Percentiles rank a stretch among this genome's conserved stretches.
phyloP scores from a whole-genome alignment of 2,113 vertebrate genomes.

The Phycodurus eques region DNA sequence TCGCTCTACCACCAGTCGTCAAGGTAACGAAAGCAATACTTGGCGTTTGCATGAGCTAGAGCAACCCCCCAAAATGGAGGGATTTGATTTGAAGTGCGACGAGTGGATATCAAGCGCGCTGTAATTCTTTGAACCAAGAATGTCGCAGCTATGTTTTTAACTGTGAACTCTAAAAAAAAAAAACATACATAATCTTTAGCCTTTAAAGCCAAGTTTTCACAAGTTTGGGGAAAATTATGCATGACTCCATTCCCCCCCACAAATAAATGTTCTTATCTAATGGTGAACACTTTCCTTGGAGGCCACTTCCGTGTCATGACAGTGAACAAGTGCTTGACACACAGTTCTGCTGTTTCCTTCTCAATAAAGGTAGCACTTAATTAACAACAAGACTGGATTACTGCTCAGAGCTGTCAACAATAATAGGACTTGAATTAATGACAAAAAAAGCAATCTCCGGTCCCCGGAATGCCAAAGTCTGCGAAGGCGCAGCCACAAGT shows the following conservation, averaged over 20 bases:
- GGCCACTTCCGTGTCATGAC: constrained; percentile 15
- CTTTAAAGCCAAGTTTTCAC: background rate
- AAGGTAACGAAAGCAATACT: background rate
- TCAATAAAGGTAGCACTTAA: constrained; percentile 63
- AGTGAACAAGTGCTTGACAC: constrained; percentile 51
- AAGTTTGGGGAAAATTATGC: background rate
- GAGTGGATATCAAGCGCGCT: too few species aligned
- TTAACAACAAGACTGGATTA: constrained; percentile 68
- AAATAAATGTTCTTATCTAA: background rate
- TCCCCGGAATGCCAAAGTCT: constrained; percentile 53
- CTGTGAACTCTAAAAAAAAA: too few species aligned
- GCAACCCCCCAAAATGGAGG: background rate
- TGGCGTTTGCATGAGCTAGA: background rate
- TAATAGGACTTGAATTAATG: constrained; percentile 71
- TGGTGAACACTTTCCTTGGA: background rate
- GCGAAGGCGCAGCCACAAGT: constrained; percentile 59
- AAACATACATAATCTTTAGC: background rate
- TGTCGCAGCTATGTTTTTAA: too few species aligned
- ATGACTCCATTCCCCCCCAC: background rate
- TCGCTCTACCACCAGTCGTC: background rate
- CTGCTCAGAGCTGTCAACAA: constrained; percentile 61
- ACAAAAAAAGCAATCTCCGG: constrained; percentile 72
- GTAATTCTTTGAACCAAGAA: too few species aligned
- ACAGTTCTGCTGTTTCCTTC: constrained; percentile 35
- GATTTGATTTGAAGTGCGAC: background rate